Evolutionary conservation across 1,140 invertebrate species (phyloP).

Genomic region (Diabrotica virgifera): DNA sequence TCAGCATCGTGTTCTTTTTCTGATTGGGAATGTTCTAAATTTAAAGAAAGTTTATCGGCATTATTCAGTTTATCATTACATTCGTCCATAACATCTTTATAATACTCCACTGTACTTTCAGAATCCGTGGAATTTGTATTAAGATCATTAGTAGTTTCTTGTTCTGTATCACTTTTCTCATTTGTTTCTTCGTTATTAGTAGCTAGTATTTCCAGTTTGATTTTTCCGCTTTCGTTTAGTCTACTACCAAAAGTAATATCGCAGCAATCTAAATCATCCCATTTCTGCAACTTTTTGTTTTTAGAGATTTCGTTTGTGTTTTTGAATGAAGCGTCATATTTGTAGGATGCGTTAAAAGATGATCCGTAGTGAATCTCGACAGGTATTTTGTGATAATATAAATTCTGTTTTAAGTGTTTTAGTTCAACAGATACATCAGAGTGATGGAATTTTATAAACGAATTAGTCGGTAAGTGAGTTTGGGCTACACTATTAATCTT

Average conservation of each 20-base stretch:
- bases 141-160: too few species aligned
- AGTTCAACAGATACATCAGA: constrained; percentile 20
- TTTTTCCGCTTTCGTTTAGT: too few species aligned
- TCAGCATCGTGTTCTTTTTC: too few species aligned
- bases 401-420: constrained; percentile 24
- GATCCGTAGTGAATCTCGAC: constrained; percentile 22
- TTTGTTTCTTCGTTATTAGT: too few species aligned
- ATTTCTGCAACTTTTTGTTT: constrained; percentile 10
- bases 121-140: too few species aligned
- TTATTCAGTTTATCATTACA: too few species aligned
- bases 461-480: constrained; percentile 18
- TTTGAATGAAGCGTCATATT: constrained; percentile 9
- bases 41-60: too few species aligned
- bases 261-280: constrained; percentile 16
- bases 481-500: constrained; percentile 7
- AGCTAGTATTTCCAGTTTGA: too few species aligned
- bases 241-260: background rate
- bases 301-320: background rate
- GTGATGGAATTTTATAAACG: constrained; percentile 17
- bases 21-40: too few species aligned
- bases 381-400: constrained; percentile 28
- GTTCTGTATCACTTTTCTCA: too few species aligned
- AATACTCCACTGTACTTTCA: too few species aligned
- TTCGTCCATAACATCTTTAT: too few species aligned
- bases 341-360: constrained; percentile 16